Conservation (phyloP, 2,888 invertebrate genomes). For the Sesia apiformis region DNA sequence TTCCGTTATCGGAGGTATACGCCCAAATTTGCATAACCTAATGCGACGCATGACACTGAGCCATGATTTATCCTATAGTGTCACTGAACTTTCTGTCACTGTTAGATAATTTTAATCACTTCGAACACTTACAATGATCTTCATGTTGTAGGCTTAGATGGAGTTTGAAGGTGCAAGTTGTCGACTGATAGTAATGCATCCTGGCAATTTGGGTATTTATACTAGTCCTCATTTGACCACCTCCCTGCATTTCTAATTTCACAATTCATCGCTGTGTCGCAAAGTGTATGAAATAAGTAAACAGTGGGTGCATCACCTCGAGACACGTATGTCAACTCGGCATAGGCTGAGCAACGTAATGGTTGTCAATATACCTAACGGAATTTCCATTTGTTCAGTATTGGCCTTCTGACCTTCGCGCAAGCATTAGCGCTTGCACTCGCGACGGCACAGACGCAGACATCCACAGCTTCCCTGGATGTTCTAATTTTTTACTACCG, state of each 20-base stretch:
- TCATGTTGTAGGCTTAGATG: slow-evolving; percentile 49
- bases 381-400: slow-evolving; percentile 48
- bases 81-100: slow-evolving; percentile 14
- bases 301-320: slow-evolving; percentile 65
- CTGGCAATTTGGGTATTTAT: slow-evolving; percentile 63
- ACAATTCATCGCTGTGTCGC: slow-evolving; percentile 57
- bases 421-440: no score
- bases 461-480: no score
- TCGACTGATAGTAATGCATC: slow-evolving; percentile 52
- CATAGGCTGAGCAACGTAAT: slow-evolving; percentile 38
- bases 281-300: slow-evolving; percentile 70
- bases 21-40: neutral
- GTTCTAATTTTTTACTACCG: no score
- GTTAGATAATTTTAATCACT: slow-evolving; percentile 7
- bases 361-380: slow-evolving; percentile 55
- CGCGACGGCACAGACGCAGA: no score
- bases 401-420: slow-evolving; percentile 26
- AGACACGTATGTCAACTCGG: slow-evolving; percentile 49
- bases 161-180: slow-evolving; percentile 33
- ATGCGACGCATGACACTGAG: neutral
- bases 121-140: slow-evolving; percentile 58
- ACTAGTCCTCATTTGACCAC: slow-evolving; percentile 47
- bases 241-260: slow-evolving; percentile 54
- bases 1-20: neutral
- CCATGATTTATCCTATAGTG: neutral